These are phyloP conservation scores for Tolypeutes matacus DNA, from an alignment of 2,797 vertebrate species.

Conservation along the genomic window DNA sequence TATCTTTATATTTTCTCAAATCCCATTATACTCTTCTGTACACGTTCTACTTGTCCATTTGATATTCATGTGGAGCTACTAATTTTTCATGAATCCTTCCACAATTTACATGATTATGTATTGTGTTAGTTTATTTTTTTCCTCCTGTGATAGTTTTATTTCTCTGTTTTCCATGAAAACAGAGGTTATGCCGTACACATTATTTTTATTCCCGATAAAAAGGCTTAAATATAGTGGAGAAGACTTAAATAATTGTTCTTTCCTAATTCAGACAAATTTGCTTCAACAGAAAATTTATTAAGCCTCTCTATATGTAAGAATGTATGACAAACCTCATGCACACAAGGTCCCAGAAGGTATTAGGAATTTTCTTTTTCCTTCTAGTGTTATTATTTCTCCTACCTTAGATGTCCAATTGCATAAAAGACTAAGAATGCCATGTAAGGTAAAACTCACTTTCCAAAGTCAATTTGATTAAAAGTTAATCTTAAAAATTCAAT, in stretches of 20 bases:
- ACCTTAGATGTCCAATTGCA: background rate
- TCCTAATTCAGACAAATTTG: background rate
- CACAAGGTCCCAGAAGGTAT: background rate
- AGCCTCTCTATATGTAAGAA: background rate
- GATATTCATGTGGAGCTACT: background rate
- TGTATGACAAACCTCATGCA: background rate
- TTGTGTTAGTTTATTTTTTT: background rate
- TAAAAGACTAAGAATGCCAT: background rate
- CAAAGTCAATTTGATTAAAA: slow-evolving; percentile 26
- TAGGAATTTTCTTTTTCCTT: background rate
- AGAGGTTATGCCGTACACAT: background rate
- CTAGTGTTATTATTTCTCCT: fast-evolving
- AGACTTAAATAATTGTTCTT: background rate
- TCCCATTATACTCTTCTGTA: background rate
- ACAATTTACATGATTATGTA: background rate
- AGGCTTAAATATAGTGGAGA: background rate
- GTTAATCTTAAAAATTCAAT: background rate
- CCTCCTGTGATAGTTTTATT: background rate
- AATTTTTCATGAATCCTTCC: background rate
- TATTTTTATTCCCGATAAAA: background rate
- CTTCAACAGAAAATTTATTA: background rate
- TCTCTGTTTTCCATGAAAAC: background rate
- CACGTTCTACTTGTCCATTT: background rate
- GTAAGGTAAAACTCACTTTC: background rate
- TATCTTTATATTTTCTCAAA: background rate